A percentile compares a stretch with the other conserved stretches of the same genome.
Evolutionary conservation across 2,888 invertebrate species (phyloP).

Genomic region (Torymus tubicola): DNA sequence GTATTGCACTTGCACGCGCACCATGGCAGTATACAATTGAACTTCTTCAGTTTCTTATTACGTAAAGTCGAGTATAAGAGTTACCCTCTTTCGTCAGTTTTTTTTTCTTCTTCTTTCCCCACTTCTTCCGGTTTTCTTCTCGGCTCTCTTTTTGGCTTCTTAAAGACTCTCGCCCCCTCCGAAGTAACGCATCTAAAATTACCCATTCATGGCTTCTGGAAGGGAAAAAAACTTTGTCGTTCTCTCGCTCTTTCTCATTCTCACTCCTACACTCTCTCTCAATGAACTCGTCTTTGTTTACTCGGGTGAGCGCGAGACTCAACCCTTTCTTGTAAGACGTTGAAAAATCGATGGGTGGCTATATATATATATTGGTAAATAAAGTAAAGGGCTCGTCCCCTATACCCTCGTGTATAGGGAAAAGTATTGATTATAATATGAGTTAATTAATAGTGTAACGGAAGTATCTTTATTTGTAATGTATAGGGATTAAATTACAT

Average conservation of each 20-base stretch:
- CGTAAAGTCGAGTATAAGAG: constrained; percentile 3
- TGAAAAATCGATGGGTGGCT: not conserved
- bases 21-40: constrained; percentile 5
- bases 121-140: constrained; percentile 38
- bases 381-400: not conserved
- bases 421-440: no score
- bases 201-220: constrained; percentile 42
- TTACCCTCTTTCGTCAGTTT: constrained; percentile 9
- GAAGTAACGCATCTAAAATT: constrained; percentile 37
- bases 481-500: no score
- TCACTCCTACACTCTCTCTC: not conserved
- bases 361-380: not conserved
- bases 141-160: constrained; percentile 47
- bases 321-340: constrained; percentile 6
- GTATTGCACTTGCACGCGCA: no score
- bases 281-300: constrained; percentile 33
- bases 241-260: not conserved
- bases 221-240: not conserved
- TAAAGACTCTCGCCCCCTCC: constrained; percentile 22
- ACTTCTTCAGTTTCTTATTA: constrained; percentile 44
- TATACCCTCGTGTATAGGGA: no score
- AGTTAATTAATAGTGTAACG: no score
- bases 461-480: no score
- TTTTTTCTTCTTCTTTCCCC: constrained; percentile 6
- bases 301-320: not conserved